Evolutionary conservation across 2,797 vertebrate genomes (phyloP).

Genomic region (Microcaecilia unicolor): DNA sequence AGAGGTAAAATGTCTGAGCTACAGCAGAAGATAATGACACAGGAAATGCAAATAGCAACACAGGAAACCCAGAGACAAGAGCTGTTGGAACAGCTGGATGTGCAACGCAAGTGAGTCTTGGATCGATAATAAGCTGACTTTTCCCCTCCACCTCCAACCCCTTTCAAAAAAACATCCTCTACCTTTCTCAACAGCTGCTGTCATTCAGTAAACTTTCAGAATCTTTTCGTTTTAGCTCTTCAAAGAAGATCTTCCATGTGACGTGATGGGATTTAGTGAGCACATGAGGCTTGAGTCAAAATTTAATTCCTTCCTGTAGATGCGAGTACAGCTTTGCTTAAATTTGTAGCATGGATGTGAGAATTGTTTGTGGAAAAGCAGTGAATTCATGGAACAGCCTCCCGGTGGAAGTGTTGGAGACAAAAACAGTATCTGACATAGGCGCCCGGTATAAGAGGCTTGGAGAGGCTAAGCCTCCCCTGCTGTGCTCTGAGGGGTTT

Average conservation of each 20-base stretch:
- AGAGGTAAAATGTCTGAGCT: constrained; percentile 56
- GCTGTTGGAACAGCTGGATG: constrained; percentile 67
- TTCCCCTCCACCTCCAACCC: too few relatives aligned
- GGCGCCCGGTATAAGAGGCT: too few relatives aligned
- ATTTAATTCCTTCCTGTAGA: too few relatives aligned
- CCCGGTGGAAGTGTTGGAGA: too few relatives aligned
- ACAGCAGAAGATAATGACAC: constrained; percentile 53
- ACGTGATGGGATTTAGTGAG: constrained; percentile 14
- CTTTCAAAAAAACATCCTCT: too few relatives aligned
- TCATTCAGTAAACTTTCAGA: constrained; percentile 16
- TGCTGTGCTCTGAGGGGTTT: too few relatives aligned
- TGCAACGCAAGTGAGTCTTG: constrained; percentile 66
- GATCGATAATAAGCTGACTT: constrained; percentile 7
- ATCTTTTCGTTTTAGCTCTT: constrained; percentile 21
- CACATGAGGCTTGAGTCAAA: constrained; percentile 14
- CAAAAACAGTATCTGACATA: too few relatives aligned
- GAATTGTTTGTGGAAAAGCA: too few relatives aligned
- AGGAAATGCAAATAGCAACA: constrained; percentile 54
- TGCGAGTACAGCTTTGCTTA: background rate
- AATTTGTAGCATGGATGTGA: background rate
- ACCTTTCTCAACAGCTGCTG: constrained; percentile 11
- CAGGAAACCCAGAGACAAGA: constrained; percentile 57
- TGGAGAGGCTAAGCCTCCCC: too few relatives aligned
- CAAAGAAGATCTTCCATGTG: constrained; percentile 35
- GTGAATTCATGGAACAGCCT: too few relatives aligned